Evolutionary conservation across 2,797 vertebrate species (phyloP), one percentile per base, ranked within the genome.

Genomic region (Chrosomus eos): DNA sequence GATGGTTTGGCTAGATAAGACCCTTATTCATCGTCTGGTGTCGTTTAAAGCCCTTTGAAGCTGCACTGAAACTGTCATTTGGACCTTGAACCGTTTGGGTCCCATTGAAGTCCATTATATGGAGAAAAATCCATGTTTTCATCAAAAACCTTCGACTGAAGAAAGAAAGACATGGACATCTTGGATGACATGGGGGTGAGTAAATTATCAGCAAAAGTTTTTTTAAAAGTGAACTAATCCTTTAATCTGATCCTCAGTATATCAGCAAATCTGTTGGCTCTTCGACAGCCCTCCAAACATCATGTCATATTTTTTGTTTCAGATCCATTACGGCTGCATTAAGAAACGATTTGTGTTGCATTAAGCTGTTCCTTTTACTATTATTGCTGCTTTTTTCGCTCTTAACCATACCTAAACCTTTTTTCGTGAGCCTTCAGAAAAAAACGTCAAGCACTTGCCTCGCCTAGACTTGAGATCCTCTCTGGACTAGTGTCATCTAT

Each of bases 301-400:
- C 84, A 53, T 77, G 64, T 80, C 8, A 28, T 66, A 14, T 33
- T 38, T 11, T 43, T 33, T n/a, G 19, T 67, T 77, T 76, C 23
- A 64, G 45, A 72, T 64, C 26, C 43, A 36, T 75, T 80, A 85
- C 31, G 51, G 38, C 84, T 82, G 86, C 79, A 83, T 87, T 87
- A 83, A 77, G 91, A 92, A 92, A 89, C 72, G 70, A 83, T 58
- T 82, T 88, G 48, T 85, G 91, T 93, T 92, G 91, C 95, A 93
- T 94, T 93, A 95, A 96, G 93, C 95, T 94, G 91, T 95, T 95
- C 93, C 92, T 78, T 90, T 94, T 95, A 89, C 93, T 92, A 90
- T 93, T 93, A 93, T 90, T 93, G 93, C 94, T 96, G 93, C 94
- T 93, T 88, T 91, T 78, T 92, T 90, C 23, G 85, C 90, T 89